Base-by-base conservation (phyloP, 1,140 invertebrate genomes). In the Ceratina japonica region DNA sequence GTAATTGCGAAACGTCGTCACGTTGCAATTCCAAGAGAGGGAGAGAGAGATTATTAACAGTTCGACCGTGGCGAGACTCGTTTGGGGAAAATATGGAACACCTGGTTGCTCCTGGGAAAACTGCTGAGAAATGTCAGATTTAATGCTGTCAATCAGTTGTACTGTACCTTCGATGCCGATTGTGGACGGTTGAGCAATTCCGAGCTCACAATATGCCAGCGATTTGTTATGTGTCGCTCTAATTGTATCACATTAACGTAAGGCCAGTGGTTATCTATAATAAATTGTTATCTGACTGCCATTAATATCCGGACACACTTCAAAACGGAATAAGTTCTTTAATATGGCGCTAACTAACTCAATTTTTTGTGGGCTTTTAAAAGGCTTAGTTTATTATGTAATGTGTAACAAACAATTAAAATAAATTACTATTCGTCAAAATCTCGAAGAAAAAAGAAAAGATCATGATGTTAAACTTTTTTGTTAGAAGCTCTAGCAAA, bases 61-160 rank as follows among this genome's bases (percentile, higher is more conserved):
- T 15, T 59, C 37, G 37, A 20, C 37, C 44, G 18, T 51, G 54
- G 24, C 8, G n/a, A 20, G 37, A 62, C 58, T 73, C 22, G 58
- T 27, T 59, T 16, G 24, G 22, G 10, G 22, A 10, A 58, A n/a
- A 61, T 22, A 69, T 31, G 24, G 44, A 4, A 44, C 61, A 22
- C 61, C 18, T 5, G 18, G 44, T 22, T 31, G 16, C 16, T 51
- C 52, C 37, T 27, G 37, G 18, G 44, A 51, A 66, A 65, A 69
- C 27, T 51, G n/a, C 49, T 52, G 18, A 27, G 56, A 62, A 76
- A 76, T 31, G 24, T 61, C 61, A 16, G 44, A 37, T 58, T 44
- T 59, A 59, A 71, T 58, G 52, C 24, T 16, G 37, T 37, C 20
- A 22, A 54, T 74, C 44, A 37, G 27, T 51, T 52, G 18, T 13